Base-by-base conservation (phyloP, 1,140 invertebrate genomes). In the Melipona quadrifasciata region DNA sequence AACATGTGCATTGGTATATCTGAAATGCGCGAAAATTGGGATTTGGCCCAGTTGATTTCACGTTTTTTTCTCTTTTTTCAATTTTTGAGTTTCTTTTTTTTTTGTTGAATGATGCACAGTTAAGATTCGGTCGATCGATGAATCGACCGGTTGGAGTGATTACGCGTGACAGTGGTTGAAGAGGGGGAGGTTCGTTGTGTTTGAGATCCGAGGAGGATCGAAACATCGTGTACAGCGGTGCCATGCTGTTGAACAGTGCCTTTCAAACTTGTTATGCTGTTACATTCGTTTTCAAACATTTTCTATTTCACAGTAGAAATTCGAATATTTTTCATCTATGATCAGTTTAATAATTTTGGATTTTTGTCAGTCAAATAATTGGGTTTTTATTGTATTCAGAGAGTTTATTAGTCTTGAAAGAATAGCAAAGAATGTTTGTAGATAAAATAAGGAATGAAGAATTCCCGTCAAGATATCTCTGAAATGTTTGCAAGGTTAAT, bases 1-100 rank as follows among this genome's bases (percentile, higher is more conserved):
- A 91, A 57, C 71, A 91, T 91, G 90, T 90, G 89, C 87, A 89
- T 86, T 75, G 53, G 68, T 65, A 86, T 82, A 61, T 86, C 78
- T 79, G 77, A 85, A 76, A 77, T 64, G 47, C 76, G 64, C 76
- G 74, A 76, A 27, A 24, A 27, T 61, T 77, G 24, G 76, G 76
- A 53, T 58, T 67, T 53, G 47, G 47, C 39, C 76, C 76, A 21
- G 39, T 72, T 27, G 39, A 27, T 51, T 51, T 24, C 16, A 16
- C 6, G 1, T 71, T 51, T 57, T 31, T 55, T 70, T n/a, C 17
- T 19, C 14, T 19, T 70, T 55, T 19, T 68, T 51, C 17, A 31
- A 21, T 12, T 24, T 17, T 31, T 34, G n/a, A 17, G 14, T 47
- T 68, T 55, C 53, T 8, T 19, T 27, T 4, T 34, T 27, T 71